Evolutionary conservation across 1,140 invertebrate species (phyloP).

Genomic region (Calliopsis andreniformis): DNA sequence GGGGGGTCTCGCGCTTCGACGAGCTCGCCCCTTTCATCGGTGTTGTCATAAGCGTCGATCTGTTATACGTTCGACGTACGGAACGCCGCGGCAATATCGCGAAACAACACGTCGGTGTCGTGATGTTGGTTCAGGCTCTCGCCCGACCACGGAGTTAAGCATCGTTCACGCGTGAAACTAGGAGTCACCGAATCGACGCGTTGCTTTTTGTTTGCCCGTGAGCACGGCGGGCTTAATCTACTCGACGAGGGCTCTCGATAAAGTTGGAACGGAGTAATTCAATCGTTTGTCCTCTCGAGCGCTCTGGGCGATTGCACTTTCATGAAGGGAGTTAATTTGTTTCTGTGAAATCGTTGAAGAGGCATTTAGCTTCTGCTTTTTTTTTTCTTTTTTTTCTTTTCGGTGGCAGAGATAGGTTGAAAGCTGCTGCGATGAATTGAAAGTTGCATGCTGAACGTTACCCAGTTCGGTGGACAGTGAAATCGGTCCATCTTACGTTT

Average conservation of each 20-base stretch:
- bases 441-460: no score
- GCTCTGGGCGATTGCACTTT: no score
- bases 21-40: neutral
- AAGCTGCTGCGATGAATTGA: no score
- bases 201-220: neutral
- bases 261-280: no score
- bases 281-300: no score
- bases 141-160: neutral
- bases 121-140: slow-evolving; percentile 11
- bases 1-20: neutral
- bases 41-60: slow-evolving; percentile 2
- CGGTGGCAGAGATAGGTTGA: no score
- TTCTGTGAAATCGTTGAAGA: no score
- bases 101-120: neutral
- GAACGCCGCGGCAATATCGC: neutral
- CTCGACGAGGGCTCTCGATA: no score
- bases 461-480: neutral
- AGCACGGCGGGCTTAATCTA: neutral
- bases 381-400: no score
- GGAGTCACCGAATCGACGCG: slow-evolving; percentile 4
- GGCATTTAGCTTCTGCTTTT: no score
- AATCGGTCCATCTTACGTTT: no score
- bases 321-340: no score
- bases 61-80: neutral
- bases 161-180: slow-evolving; percentile 12